Base-by-base conservation (phyloP, 1,140 invertebrate species). In the Drosophila tristis region DNA sequence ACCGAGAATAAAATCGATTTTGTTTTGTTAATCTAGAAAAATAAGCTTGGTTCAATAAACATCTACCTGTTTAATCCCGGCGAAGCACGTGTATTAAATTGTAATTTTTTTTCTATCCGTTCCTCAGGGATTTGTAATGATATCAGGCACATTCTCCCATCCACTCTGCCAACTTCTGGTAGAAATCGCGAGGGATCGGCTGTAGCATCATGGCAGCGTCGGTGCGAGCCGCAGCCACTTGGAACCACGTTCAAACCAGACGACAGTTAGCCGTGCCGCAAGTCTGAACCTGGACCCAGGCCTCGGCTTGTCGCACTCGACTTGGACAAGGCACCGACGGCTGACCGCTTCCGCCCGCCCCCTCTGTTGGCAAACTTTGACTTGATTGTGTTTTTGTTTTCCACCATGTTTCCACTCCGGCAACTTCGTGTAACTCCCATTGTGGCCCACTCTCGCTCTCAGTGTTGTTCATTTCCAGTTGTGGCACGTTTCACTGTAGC, bases 371-470 rank as follows among this genome's bases (percentile, higher is more conserved):
- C 35, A 71, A 70, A 44, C 65, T 66, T 51, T 76, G 63, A 55
- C 39, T 82, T 86, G 82, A 86, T 86, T 86, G 75, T 86, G 82
- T 89, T 86, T 82, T 86, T 82, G 57, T 86, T 86, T 66, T 78
- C 78, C 61, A 53, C 64, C 64, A 75, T 62, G 57, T 85, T 85
- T 81, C 81, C 78, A 85, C 74, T 57, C 67, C 47, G 73, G 65
- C 80, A 84, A 85, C 76, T 81, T 87, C 64, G 51, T 67, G 50
- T 71, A 42, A 72, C 58, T 58, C 76, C 53, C 53, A 23, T 29
- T 72, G 13, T 48, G 56, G 26, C 13, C 5, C 58, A 11, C 31
- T 61, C n/a, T 44, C 23, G 7, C 47, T 15, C 47, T 39, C 25
- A 15, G 48, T 29, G 31, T 8, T 42, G 54, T 35, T 45, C 65